A percentile compares a stretch with the other conserved stretches of the same genome.
Evolutionary conservation across 2,113 vertebrate genomes (phyloP).

Genomic region (Columbina picui): DNA sequence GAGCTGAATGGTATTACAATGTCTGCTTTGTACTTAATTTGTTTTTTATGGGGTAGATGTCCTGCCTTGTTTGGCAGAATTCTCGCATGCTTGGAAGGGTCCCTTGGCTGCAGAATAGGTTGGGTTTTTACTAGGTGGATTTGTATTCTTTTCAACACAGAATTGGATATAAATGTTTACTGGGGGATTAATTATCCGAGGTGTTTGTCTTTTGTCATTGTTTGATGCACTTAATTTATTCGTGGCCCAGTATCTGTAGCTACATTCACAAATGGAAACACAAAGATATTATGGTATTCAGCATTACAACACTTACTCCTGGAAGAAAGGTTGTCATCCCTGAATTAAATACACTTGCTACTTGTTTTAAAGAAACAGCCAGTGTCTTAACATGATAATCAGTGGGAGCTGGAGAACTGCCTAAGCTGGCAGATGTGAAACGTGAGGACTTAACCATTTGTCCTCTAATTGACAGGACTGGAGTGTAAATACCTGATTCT

Average conservation of each 20-base stretch:
- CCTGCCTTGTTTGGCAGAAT: background rate
- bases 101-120: background rate
- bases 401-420: background rate
- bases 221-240: slow-evolving; percentile 1
- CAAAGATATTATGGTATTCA: background rate
- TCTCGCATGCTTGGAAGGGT: background rate
- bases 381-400: background rate
- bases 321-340: background rate
- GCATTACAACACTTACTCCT: background rate
- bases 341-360: background rate
- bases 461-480: background rate
- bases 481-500: background rate
- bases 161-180: background rate
- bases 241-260: background rate
- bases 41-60: background rate
- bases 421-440: rapidly evolving
- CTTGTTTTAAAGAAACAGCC: background rate
- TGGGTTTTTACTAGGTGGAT: background rate
- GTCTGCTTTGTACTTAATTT: background rate
- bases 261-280: background rate
- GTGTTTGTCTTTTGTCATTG: background rate
- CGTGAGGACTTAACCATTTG: background rate
- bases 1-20: background rate
- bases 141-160: background rate
- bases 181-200: background rate